A percentile compares a stretch with the other conserved stretches of the same genome.
Conservation (phyloP, 1,140 invertebrate genomes). For the Chelonus insularis region DNA sequence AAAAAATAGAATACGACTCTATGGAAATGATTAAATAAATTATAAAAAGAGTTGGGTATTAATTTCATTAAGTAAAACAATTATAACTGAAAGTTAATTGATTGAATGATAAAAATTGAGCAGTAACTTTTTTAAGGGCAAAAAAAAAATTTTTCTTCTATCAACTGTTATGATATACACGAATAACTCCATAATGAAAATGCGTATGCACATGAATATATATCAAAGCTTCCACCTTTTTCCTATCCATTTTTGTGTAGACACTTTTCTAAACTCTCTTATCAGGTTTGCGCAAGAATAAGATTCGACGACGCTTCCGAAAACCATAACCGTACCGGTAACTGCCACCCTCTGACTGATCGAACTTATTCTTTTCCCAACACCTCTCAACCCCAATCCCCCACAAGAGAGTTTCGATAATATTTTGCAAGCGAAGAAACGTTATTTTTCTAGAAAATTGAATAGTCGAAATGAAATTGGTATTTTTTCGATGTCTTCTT, state of each 20-base stretch:
- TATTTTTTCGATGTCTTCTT: no score
- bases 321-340: conserved; percentile 63
- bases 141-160: no score
- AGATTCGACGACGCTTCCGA: conserved; percentile 59
- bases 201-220: not conserved
- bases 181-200: not conserved
- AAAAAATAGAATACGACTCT: no score
- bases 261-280: conserved; percentile 38
- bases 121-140: not conserved
- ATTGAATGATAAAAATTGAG: no score
- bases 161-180: no score
- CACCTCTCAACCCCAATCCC: conserved; percentile 12
- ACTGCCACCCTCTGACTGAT: conserved; percentile 59
- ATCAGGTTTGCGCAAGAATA: conserved; percentile 62
- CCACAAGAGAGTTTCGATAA: conserved; percentile 37
- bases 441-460: conserved; percentile 54
- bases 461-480: conserved; percentile 53
- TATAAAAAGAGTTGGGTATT: no score
- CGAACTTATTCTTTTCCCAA: conserved; percentile 55
- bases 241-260: not conserved
- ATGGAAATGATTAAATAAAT: no score
- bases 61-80: no score
- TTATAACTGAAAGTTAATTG: no score
- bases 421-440: conserved; percentile 30
- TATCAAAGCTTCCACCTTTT: not conserved